A percentile compares a stretch with the other conserved stretches of the same genome.
These are phyloP conservation scores for Adineta ricciae DNA, from an alignment of 2,888 invertebrate species.

Conservation along the genomic window DNA sequence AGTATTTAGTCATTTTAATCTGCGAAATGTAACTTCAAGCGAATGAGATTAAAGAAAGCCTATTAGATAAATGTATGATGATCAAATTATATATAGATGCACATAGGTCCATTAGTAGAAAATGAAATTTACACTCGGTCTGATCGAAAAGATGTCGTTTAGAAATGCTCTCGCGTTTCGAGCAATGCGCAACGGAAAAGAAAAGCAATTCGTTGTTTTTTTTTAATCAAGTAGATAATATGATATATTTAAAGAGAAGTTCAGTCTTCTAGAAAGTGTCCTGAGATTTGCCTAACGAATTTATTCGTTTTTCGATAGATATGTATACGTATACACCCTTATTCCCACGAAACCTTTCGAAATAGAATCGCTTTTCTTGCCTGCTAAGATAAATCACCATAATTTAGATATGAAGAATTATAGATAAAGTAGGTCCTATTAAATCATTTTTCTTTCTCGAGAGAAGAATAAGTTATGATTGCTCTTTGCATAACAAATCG, in stretches of 20 bases:
- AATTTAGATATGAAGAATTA: not conserved
- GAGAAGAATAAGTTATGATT: not conserved
- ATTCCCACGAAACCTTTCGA: not conserved
- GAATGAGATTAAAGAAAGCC: no score
- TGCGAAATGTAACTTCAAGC: no score
- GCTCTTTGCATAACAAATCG: not conserved
- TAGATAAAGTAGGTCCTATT: not conserved
- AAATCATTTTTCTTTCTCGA: not conserved
- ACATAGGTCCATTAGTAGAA: not conserved
- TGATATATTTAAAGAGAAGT: not conserved
- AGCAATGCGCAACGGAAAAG: not conserved
- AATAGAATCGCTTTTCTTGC: not conserved
- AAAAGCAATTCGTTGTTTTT: not conserved
- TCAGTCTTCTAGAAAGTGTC: not conserved
- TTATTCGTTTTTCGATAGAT: not conserved
- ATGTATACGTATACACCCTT: no score
- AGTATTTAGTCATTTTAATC: no score
- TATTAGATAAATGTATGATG: not conserved
- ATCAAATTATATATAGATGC: not conserved
- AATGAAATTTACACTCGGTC: not conserved
- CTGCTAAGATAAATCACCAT: not conserved
- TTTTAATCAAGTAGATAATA: not conserved
- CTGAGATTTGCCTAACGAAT: not conserved
- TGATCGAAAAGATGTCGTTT: not conserved
- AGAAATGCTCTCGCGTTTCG: not conserved